These are phyloP conservation scores for Actinia tenebrosa DNA, from an alignment of 64 coral and sea anemone species.

Conservation along the genomic window DNA sequence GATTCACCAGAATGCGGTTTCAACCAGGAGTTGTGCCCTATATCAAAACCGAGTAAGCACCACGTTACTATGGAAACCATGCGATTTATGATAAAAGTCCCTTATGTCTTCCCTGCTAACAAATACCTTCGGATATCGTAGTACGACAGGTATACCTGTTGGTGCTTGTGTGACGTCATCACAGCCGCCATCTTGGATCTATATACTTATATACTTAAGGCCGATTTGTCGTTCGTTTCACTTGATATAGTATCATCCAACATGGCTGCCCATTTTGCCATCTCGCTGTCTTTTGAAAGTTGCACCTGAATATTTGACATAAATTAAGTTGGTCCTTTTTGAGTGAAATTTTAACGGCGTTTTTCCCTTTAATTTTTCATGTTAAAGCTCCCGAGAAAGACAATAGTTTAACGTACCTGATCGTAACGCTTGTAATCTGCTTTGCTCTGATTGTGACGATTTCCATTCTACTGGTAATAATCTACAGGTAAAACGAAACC, in stretches of 20 bases:
- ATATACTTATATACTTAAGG: neutral
- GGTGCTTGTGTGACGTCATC: too few relatives aligned
- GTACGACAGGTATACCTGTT: too few relatives aligned
- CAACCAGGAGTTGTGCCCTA: slow-evolving; percentile 5
- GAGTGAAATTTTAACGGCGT: neutral
- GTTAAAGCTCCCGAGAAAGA: neutral
- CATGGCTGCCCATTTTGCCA: too few relatives aligned
- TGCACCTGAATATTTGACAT: neutral
- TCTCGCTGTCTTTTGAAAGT: too few relatives aligned
- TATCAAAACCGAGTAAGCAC: slow-evolving; percentile 31
- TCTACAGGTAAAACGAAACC: neutral
- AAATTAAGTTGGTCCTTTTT: too few relatives aligned
- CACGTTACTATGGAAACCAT: neutral
- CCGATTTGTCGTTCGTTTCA: too few relatives aligned
- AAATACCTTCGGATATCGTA: too few relatives aligned
- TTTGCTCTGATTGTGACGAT: neutral
- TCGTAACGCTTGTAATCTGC: neutral
- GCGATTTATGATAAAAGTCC: neutral
- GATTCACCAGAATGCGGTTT: slow-evolving; percentile 41
- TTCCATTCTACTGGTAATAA: neutral
- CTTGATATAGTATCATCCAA: too few relatives aligned
- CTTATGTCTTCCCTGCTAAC: too few relatives aligned
- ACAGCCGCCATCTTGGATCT: neutral
- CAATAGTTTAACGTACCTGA: neutral
- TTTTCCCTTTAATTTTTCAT: neutral